Conservation (phyloP, 2,888 invertebrate genomes). For the Pristionchus mayeri region DNA sequence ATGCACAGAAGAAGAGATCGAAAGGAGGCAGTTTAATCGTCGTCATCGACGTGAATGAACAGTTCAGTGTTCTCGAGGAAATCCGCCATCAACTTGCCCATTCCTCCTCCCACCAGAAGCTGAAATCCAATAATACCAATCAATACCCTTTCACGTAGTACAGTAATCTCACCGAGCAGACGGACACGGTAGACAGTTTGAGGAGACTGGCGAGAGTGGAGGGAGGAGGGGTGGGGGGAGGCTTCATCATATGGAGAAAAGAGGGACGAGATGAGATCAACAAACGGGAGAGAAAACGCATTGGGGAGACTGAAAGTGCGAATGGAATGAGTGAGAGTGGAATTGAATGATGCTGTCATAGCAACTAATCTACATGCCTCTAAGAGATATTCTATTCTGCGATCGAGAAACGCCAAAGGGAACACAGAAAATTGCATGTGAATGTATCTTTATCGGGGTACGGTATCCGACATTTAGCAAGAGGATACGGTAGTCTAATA, state of each 20-base stretch:
- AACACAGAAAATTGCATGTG: background rate
- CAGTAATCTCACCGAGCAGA: slow-evolving; percentile 23
- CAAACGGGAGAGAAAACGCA: slow-evolving; percentile 23
- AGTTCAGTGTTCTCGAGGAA: slow-evolving; percentile 48
- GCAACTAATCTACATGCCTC: background rate
- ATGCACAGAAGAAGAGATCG: background rate
- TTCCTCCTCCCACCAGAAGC: slow-evolving; percentile 19
- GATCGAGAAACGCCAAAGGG: background rate
- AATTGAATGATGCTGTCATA: background rate
- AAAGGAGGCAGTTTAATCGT: slow-evolving; percentile 21
- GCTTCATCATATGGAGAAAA: background rate
- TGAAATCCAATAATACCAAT: background rate
- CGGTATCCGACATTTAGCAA: background rate
- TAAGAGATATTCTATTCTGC: slow-evolving; percentile 16
- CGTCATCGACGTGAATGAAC: slow-evolving; percentile 40
- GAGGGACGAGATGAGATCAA: slow-evolving; percentile 10
- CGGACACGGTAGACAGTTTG: slow-evolving; percentile 41
- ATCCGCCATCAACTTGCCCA: slow-evolving; percentile 27
- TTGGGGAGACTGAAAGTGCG: background rate
- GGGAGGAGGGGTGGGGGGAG: background rate
- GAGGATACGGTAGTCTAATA: slow-evolving; percentile 49
- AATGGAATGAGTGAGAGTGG: background rate
- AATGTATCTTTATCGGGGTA: slow-evolving; percentile 34
- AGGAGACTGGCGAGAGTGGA: slow-evolving; percentile 2
- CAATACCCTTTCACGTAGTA: slow-evolving; percentile 19